A percentile compares a stretch with the other conserved stretches of the same genome.
These are phyloP conservation scores for Chloroceryle amazona DNA, from an alignment of 2,797 vertebrate species.

Conservation along the genomic window DNA sequence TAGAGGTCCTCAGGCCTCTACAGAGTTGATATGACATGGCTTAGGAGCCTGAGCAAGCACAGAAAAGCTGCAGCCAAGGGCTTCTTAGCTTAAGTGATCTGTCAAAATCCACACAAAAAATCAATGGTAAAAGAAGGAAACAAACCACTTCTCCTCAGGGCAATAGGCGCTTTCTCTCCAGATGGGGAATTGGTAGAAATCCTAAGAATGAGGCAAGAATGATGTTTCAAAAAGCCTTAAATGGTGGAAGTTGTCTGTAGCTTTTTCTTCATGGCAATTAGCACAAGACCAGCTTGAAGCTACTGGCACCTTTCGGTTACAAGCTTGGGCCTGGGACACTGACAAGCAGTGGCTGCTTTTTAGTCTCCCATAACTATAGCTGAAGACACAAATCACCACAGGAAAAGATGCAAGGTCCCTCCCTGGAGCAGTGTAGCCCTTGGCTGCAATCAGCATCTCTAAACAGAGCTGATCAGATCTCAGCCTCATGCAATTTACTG, in stretches of 20 bases:
- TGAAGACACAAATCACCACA: neutral
- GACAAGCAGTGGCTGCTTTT: neutral
- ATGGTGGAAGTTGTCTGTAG: neutral
- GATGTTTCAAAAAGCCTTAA: neutral
- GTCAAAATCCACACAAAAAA: neutral
- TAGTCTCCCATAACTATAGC: neutral
- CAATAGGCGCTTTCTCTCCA: neutral
- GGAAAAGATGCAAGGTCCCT: neutral
- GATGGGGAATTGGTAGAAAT: neutral
- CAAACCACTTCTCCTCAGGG: neutral
- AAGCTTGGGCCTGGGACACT: neutral
- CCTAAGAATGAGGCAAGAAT: neutral
- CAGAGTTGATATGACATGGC: neutral
- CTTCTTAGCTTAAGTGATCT: neutral
- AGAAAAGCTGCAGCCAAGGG: neutral
- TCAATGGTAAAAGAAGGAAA: rapidly evolving
- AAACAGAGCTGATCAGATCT: neutral
- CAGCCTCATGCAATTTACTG: neutral
- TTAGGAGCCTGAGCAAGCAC: neutral
- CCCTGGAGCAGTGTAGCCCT: neutral
- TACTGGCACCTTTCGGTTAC: neutral
- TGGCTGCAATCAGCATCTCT: neutral
- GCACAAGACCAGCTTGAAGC: neutral
- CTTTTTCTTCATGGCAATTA: neutral
- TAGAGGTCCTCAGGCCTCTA: neutral